These are phyloP conservation scores for Stomatorhinus ivindoensis DNA, from an alignment of 2,113 vertebrate genomes.

Conservation along the genomic window DNA sequence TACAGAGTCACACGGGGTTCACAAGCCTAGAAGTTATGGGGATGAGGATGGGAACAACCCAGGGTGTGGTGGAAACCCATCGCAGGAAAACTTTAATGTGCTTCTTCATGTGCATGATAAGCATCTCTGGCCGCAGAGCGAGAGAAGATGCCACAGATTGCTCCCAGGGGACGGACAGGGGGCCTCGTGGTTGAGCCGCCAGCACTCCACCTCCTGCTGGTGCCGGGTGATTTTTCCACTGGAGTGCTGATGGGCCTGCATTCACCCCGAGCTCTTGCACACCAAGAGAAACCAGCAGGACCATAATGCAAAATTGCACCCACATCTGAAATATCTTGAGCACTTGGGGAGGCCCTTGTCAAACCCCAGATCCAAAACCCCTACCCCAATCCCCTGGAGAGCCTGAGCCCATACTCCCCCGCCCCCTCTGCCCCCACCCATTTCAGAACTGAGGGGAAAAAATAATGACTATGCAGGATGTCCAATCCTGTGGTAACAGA, in stretches of 20 bases:
- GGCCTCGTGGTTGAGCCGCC: not conserved
- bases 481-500: not conserved
- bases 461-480: not conserved
- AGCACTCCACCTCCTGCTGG: not conserved
- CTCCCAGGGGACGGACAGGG: not conserved
- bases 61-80: not conserved
- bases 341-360: not conserved
- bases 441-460: not conserved
- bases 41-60: not conserved
- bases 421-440: not conserved
- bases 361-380: not conserved
- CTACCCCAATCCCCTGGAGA: not conserved
- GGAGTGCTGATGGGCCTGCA: not conserved
- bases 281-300: not conserved
- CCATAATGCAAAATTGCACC: not conserved
- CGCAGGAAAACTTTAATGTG: not conserved
- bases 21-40: not conserved
- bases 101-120: not conserved
- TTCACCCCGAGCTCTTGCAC: not conserved
- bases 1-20: not conserved
- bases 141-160: not conserved
- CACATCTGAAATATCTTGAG: not conserved
- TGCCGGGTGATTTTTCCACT: not conserved
- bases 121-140: not conserved
- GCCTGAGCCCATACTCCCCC: not conserved